Percentiles rank a stretch among this genome's conserved stretches.
Evolutionary conservation across 2,113 vertebrate species (phyloP).

Genomic region (Sula dactylatra): DNA sequence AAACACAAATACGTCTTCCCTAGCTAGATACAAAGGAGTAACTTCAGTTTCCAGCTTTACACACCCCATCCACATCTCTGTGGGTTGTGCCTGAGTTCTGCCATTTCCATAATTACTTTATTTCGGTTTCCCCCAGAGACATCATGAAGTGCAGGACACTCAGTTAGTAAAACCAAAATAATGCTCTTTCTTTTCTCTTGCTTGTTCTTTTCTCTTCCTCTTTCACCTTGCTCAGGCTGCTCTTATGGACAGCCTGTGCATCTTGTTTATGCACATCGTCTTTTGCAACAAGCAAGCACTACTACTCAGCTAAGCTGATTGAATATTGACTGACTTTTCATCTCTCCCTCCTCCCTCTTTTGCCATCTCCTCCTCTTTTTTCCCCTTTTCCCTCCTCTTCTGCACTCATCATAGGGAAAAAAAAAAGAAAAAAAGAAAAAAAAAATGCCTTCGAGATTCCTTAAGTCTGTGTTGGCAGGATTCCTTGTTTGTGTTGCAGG

Average conservation of each 20-base stretch:
- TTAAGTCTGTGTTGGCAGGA: slow-evolving; percentile 49
- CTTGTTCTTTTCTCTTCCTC: no score
- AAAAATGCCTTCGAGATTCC: slow-evolving; percentile 26
- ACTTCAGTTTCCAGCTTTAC: background rate
- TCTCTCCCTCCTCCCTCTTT: background rate
- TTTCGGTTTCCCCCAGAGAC: background rate
- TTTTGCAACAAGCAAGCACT: background rate
- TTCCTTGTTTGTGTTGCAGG: slow-evolving; percentile 73
- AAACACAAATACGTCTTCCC: background rate
- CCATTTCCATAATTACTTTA: background rate
- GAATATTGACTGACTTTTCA: background rate
- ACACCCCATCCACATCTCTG: background rate
- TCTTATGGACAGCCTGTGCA: background rate
- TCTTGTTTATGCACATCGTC: background rate
- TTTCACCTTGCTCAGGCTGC: background rate
- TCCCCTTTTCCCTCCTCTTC: background rate
- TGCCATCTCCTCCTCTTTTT: background rate
- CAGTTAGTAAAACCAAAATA: background rate
- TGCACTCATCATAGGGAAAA: slow-evolving; percentile 6
- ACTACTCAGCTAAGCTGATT: background rate
- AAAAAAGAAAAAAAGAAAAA: no score
- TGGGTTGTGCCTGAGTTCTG: background rate
- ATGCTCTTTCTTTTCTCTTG: background rate
- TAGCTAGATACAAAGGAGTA: background rate
- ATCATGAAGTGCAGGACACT: background rate